Base-by-base conservation (phyloP, 2,797 vertebrate genomes). In the Atherinosoma microstoma region DNA sequence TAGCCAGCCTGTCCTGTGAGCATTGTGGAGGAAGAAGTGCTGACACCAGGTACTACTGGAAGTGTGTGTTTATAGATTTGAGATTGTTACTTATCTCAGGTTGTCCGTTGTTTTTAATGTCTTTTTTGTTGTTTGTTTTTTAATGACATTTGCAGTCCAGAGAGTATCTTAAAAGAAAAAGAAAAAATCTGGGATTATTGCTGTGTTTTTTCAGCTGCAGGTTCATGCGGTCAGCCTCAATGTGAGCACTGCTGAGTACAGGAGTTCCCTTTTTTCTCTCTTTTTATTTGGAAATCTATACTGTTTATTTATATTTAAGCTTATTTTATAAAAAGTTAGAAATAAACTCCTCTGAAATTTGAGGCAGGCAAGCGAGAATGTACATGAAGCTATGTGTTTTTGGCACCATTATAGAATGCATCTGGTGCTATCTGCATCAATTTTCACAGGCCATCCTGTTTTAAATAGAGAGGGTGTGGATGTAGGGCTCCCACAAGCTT, bases 401-500 rank as follows among this genome's bases (percentile, higher is more conserved):
- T 89, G 87, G 84, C 78, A 73, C 67, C 1, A 3, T 35, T 59
- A 56, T 59, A 75, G 58, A 42, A 38, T 70, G 67, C 74, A 73
- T 83, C 83, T 80, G 74, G 68, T 83, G 82, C 85, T 87, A 72
- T 81, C 75, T 71, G 64, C 60, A 77, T 72, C 70, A 63, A 74
- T 75, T 72, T 82, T 49, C 68, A 75, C 78, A 75, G 66, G 67
- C 77, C 70, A 40, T 64, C 65, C 30, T 5, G 65, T 83, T 89
- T 84, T 83, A 84, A 88, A 89, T 84, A 88, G 65, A 84, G 34
- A 70, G 75, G 79, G 64, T 75, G 73, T 83, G 76, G 76, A 88
- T 81, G 66, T 53, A 73, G 35, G 57, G 54, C 68, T 66, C 68
- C 75, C 63, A 81, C 51, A 29, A 58, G 64, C 51, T 78, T 66